phyloP scores from a whole-genome alignment of 2,113 vertebrate species.

The Onychostruthus taczanowskii region DNA sequence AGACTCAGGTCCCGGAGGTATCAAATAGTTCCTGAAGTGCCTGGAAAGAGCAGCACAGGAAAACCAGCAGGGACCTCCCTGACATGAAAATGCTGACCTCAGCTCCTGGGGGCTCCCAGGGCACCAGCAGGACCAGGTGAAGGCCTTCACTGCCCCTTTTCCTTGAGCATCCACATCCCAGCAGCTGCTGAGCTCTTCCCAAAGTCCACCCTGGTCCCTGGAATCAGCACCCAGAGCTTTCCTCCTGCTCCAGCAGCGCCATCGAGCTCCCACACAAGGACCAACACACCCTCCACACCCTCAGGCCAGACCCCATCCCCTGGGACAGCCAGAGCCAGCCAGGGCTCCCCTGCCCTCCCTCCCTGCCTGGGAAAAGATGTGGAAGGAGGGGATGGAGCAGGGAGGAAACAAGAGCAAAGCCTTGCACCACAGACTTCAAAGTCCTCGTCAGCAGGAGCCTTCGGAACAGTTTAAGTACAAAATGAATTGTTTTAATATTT shows the following conservation, averaged over 20 bases:
- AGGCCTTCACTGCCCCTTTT: neutral
- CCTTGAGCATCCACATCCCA: neutral
- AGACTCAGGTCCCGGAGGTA: neutral
- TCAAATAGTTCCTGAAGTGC: accelerated
- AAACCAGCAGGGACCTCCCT: accelerated
- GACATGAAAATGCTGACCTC: neutral
- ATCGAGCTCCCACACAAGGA: neutral
- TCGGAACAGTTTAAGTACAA: slow-evolving; percentile 73
- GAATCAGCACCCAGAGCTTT: neutral
- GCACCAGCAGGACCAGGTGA: neutral
- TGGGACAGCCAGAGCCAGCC: neutral
- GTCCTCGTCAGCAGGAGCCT: slow-evolving; percentile 57
- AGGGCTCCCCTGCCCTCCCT: neutral
- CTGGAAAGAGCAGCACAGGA: neutral
- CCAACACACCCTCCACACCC: neutral
- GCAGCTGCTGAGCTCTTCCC: neutral
- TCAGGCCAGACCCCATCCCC: neutral
- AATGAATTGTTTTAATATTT: slow-evolving; percentile 79
- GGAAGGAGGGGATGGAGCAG: neutral
- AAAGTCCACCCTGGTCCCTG: neutral
- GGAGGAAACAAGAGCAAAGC: neutral
- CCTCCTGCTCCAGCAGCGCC: neutral
- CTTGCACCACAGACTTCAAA: slow-evolving; percentile 48
- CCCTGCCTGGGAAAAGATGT: neutral
- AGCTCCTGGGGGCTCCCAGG: neutral